Percentiles rank a stretch among this genome's conserved stretches.
These are phyloP conservation scores for Serrognathus titanus DNA, from an alignment of 2,888 invertebrate genomes.

Conservation along the genomic window DNA sequence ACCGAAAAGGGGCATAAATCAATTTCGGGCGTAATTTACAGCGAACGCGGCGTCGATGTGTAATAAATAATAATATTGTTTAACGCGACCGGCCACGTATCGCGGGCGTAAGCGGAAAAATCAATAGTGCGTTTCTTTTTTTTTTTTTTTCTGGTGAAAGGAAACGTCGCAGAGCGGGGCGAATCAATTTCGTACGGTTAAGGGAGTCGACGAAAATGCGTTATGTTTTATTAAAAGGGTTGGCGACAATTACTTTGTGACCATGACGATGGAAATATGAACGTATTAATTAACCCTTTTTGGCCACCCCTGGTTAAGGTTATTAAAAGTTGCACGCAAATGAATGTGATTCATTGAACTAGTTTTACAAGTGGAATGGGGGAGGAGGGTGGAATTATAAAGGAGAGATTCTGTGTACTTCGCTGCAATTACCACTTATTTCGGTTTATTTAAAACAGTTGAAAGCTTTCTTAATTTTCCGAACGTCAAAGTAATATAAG, in stretches of 20 bases:
- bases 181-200: conserved; percentile 29
- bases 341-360: conserved; percentile 25
- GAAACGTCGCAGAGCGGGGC: conserved; percentile 21
- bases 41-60: too few relatives aligned
- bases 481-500: too few relatives aligned
- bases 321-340: conserved; percentile 32
- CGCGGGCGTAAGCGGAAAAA: too few relatives aligned
- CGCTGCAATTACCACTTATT: too few relatives aligned
- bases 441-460: too few relatives aligned
- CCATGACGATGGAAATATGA: conserved; percentile 43
- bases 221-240: conserved; percentile 33
- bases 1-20: too few relatives aligned
- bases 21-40: too few relatives aligned
- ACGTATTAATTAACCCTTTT: conserved; percentile 48
- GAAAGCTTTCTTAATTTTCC: too few relatives aligned
- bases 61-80: too few relatives aligned
- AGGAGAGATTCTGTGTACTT: too few relatives aligned
- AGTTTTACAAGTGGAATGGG: conserved; percentile 7
- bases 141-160: conserved; percentile 12
- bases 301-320: conserved; percentile 26
- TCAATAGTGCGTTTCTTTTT: background rate
- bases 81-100: too few relatives aligned
- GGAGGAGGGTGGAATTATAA: background rate
- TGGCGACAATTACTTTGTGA: conserved; percentile 43
- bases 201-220: conserved; percentile 23